These are phyloP conservation scores for Agapornis canus DNA, from an alignment of 2,797 vertebrate genomes.

Conservation along the genomic window DNA sequence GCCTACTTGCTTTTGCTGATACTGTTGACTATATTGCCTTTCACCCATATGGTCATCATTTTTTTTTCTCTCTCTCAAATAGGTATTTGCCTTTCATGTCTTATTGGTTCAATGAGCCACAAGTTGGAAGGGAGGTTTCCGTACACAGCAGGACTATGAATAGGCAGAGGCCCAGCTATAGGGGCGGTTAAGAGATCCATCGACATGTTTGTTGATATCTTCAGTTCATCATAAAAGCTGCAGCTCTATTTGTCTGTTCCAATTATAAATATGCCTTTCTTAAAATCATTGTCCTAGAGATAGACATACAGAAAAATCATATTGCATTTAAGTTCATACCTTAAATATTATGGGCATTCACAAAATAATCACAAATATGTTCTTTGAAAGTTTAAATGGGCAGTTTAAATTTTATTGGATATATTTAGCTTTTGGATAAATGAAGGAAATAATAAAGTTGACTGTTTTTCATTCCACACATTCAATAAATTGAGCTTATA, in stretches of 20 bases:
- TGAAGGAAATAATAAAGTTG: conserved; percentile 18
- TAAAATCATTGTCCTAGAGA: neutral
- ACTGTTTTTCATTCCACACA: conserved; percentile 37
- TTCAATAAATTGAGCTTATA: conserved; percentile 69
- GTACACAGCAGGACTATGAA: neutral
- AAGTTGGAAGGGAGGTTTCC: neutral
- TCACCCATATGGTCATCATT: neutral
- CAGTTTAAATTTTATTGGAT: neutral
- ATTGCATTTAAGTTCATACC: neutral
- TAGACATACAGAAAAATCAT: neutral
- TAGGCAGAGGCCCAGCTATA: neutral
- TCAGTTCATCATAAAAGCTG: neutral
- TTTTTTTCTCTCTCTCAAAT: neutral
- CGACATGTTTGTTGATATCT: neutral
- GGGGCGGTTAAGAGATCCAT: neutral
- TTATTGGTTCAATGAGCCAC: neutral
- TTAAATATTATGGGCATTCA: neutral
- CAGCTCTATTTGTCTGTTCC: neutral
- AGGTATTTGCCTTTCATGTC: neutral
- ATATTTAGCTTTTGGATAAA: conserved; percentile 9
- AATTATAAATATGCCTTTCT: neutral
- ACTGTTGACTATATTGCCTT: neutral
- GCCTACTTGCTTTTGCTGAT: neutral
- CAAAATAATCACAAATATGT: neutral
- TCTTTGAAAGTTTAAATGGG: neutral